phyloP scores from a whole-genome alignment of 2,113 vertebrate species.

The Sorex fumeus region DNA sequence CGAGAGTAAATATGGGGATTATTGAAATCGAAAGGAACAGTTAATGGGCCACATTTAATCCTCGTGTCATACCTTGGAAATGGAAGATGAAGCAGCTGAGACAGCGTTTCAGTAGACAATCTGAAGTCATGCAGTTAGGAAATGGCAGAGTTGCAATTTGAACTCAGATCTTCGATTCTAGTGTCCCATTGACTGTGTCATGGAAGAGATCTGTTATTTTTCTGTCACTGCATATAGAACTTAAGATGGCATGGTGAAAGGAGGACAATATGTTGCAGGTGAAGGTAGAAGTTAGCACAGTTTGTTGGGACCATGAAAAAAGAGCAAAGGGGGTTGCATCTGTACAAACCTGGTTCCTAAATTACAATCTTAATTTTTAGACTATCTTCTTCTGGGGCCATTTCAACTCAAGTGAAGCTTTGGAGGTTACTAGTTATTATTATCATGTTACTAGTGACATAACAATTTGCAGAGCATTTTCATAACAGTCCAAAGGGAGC shows the following conservation, averaged over 20 bases:
- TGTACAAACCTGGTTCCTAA: slow-evolving; percentile 35
- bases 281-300: not conserved
- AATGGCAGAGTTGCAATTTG: not conserved
- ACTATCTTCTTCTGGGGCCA: not conserved
- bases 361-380: slow-evolving; percentile 25
- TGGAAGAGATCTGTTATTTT: not conserved
- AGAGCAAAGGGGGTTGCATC: not conserved
- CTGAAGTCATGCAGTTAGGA: not conserved
- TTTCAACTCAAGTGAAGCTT: slow-evolving; percentile 15
- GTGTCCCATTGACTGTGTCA: not conserved
- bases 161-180: slow-evolving; percentile 10
- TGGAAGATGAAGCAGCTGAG: slow-evolving; percentile 3
- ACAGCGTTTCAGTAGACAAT: not conserved
- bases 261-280: not conserved
- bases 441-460: not conserved
- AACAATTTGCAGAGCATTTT: slow-evolving; percentile 32
- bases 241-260: not conserved
- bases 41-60: not conserved
- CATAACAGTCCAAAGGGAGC: not conserved
- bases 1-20: slow-evolving; percentile 36
- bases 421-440: not conserved
- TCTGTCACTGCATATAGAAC: not conserved
- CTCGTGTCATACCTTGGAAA: slow-evolving; percentile 29
- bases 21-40: slow-evolving; percentile 68
- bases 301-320: slow-evolving; percentile 16